Evolutionary conservation across 2,888 invertebrate species (phyloP).

Genomic region (Caenorhabditis sp.): DNA sequence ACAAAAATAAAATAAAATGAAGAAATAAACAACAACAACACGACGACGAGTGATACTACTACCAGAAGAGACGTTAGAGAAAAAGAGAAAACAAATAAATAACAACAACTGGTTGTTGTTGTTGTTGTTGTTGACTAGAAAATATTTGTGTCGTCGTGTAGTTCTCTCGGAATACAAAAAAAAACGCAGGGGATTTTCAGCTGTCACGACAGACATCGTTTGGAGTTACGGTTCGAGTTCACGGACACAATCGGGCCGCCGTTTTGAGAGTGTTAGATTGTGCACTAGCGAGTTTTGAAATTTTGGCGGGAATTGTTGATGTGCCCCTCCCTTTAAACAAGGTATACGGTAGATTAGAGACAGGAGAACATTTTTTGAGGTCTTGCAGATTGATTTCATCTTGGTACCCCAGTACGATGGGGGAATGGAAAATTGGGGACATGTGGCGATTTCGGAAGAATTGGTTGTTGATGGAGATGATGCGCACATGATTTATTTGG

Average conservation of each 20-base stretch:
- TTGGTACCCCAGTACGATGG: slow-evolving; percentile 55
- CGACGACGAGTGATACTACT: slow-evolving; percentile 2
- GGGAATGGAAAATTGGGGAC: slow-evolving; percentile 62
- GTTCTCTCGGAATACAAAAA: not conserved
- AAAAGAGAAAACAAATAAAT: slow-evolving; percentile 7
- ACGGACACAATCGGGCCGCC: slow-evolving; percentile 23
- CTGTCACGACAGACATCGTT: slow-evolving; percentile 56
- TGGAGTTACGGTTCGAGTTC: slow-evolving; percentile 53
- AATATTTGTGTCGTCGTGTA: not conserved
- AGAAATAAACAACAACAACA: slow-evolving; percentile 9
- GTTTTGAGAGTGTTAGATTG: slow-evolving; percentile 48
- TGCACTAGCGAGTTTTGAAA: slow-evolving; percentile 50
- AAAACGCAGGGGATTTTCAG: slow-evolving; percentile 23
- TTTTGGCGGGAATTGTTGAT: slow-evolving; percentile 45
- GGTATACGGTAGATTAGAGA: slow-evolving; percentile 27
- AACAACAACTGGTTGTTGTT: slow-evolving; percentile 8
- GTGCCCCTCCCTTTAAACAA: slow-evolving; percentile 55
- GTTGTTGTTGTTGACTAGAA: not conserved
- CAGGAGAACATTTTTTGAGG: no score
- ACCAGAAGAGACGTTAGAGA: slow-evolving; percentile 5
- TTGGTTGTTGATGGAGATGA: slow-evolving; percentile 46
- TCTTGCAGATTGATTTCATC: slow-evolving; percentile 54
- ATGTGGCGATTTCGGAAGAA: slow-evolving; percentile 44
- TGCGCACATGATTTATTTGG: slow-evolving; percentile 52
- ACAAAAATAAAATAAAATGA: slow-evolving; percentile 9